These are phyloP conservation scores for Mesitornis unicolor DNA, from an alignment of 2,113 vertebrate genomes.

Conservation along the genomic window DNA sequence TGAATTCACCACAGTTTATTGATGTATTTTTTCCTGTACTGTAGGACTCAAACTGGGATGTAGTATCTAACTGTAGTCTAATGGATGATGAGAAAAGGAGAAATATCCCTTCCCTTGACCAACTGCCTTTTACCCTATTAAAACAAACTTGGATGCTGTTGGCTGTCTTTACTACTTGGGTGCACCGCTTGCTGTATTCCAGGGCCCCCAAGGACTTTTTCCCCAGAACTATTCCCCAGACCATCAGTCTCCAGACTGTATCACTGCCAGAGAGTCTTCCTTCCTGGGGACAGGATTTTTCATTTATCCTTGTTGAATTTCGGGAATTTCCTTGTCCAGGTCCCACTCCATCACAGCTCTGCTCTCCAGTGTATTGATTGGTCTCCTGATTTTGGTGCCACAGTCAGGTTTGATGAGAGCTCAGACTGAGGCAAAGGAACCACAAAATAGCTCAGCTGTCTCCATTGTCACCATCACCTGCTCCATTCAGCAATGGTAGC, in stretches of 20 bases:
- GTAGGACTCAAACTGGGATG: background rate
- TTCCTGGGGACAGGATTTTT: background rate
- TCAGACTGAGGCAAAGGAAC: background rate
- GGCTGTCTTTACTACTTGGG: background rate
- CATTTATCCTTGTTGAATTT: background rate
- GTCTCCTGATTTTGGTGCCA: background rate
- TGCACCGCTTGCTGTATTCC: background rate
- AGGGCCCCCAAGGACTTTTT: background rate
- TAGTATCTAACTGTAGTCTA: background rate
- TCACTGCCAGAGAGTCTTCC: background rate
- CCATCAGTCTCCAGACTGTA: background rate
- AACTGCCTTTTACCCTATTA: background rate
- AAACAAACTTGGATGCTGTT: background rate
- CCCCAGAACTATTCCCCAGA: background rate
- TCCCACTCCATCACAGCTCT: background rate
- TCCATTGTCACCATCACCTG: background rate
- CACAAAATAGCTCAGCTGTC: background rate
- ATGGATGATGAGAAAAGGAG: background rate
- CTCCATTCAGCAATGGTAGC: background rate
- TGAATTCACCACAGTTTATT: background rate
- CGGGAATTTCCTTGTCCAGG: background rate
- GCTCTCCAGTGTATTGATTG: background rate
- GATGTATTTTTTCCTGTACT: background rate
- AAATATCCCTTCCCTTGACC: background rate
- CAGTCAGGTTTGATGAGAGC: background rate